Base-by-base conservation (phyloP, 2,113 vertebrate species). In the Turdus rufiventris region DNA sequence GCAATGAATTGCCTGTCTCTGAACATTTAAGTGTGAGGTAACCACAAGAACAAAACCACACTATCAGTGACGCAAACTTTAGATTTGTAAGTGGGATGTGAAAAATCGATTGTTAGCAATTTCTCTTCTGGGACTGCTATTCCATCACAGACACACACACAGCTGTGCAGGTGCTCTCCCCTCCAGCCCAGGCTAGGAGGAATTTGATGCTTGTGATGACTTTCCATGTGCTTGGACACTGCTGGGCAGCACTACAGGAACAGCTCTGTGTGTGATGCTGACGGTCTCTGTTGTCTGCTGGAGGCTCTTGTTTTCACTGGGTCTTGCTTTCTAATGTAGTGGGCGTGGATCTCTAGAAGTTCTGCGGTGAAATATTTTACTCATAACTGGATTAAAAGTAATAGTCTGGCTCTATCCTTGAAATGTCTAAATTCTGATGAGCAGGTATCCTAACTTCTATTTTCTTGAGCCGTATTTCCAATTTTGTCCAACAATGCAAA, bases 111-210 rank as follows among this genome's bases (percentile, higher is more conserved):
- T 63, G 17, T 48, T 31, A 43, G 14, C 14, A 79, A 28, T 34
- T 84, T 75, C 26, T 43, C 6, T 63, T 67, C 29, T 51, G 36
- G 33, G 20, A 14, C 15, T 57, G n/a, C 25, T 57, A 0, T 36
- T 70, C 38, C 34, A 18, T 28, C 28, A 28, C 0, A 84, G 11
- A 16, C n/a, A 63, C 9, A 25, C 36, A 29, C 29, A n/a, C 2
- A 8, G 0, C 14, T 29, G 4, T 20, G 43, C n/a, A 5, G 29
- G 38, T 17, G 38, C 17, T 34, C 18, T 40, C 5, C 10, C 20
- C 12, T 48, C 31, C 18, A 21, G 28, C 15, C 31, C 68, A 56
- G 40, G 47, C 12, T 43, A 5, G 1, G 9, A 14, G 16, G 10
- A 66, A 14, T 11, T 15, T 3, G 0, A 38, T 14, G 12, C 18